A percentile compares a stretch with the other conserved stretches of the same genome.
phyloP scores from a whole-genome alignment of 2,888 invertebrate genomes.

The Harpalus rubripes region DNA sequence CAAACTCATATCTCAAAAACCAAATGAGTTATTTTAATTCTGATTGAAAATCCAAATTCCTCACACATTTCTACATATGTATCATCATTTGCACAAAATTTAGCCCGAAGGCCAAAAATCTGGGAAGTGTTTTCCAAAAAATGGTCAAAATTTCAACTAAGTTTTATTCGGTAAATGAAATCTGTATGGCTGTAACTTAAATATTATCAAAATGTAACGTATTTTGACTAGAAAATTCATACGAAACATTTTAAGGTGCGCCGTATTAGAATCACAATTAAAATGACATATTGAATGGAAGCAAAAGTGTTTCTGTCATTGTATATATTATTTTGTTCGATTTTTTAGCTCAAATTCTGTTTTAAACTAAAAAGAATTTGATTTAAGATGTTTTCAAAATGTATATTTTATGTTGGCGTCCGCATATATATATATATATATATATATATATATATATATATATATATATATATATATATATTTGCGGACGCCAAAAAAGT shows the following conservation, averaged over 20 bases:
- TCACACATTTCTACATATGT: not conserved
- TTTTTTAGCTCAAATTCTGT: no score
- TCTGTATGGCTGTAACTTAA: not conserved
- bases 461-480: no score
- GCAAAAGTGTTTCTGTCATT: no score
- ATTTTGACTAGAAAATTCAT: not conserved
- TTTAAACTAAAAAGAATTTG: no score
- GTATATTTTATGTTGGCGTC: no score
- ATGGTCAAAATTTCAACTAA: not conserved
- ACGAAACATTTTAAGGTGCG: not conserved
- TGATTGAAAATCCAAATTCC: not conserved
- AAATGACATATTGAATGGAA: no score
- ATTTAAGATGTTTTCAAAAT: no score
- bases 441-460: no score
- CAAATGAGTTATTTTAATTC: not conserved
- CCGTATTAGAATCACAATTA: not conserved
- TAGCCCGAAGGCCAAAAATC: not conserved
- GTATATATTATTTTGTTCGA: no score
- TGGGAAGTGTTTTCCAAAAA: not conserved
- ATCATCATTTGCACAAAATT: not conserved
- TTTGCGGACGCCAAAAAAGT: no score
- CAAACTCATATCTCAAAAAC: not conserved
- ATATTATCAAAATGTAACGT: not conserved
- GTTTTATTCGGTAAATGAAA: not conserved
- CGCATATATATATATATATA: no score